Evolutionary conservation across 2,797 vertebrate genomes (phyloP), one percentile per base, ranked within the genome.

Genomic region (Cuniculus paca): DNA sequence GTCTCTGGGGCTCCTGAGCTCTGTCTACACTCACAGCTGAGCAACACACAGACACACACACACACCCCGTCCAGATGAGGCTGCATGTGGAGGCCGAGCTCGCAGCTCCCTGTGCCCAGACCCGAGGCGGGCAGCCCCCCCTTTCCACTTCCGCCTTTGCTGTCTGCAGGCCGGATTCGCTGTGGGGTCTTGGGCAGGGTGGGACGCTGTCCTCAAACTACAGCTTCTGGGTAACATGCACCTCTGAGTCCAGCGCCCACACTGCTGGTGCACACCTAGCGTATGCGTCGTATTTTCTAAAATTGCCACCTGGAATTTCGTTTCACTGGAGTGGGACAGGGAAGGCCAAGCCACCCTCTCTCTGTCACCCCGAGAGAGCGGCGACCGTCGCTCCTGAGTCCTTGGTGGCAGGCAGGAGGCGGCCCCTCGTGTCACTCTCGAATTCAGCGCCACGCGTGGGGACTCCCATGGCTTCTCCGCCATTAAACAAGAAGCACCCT

Each of bases 351-450:
- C 58, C 83, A 52, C 20, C 34, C 80, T 58, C 28, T 90, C 20
- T 90, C 70, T 50, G 45, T 22, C 82, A n/a, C 17, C 36, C 11
- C 26, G 22, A 19, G 12, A 28, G 48, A 85, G 9, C 6, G 0
- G 36, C 20, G n/a, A n/a, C n/a, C n/a, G n/a, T 36, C n/a, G 0
- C 2, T 70, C 65, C 10, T 0, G 16, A 36, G 65, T 39, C n/a
- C 65, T 10, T 34, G 5, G 19, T 34, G 34, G 16, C 11, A 20
- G 65, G 8, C 7, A 4, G n/a, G 65, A 36, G n/a, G n/a, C n/a
- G 50, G 31, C 6, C 12, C 6, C n/a, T 8, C 1, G 16, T 61
- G 48, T 89, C 39, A 36, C 45, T 3, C 83, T 81, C 70, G 48
- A 50, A 48, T 4, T 77, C 45, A 19, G 39, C 60, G 34, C 79